Conservation (phyloP, 2,888 invertebrate species). For the Lasioglossum leucozonium region DNA sequence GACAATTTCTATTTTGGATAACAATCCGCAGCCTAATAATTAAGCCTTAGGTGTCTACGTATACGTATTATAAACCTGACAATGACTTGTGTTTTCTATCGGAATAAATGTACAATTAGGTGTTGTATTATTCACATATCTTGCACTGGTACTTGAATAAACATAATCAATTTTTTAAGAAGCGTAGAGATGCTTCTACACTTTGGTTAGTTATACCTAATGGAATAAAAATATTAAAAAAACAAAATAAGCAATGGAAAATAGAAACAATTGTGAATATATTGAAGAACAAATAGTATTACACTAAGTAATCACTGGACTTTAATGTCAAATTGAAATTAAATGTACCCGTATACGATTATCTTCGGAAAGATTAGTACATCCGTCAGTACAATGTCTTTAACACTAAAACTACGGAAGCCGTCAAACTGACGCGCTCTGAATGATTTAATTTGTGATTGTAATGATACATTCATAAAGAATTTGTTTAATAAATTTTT, state of each 20-base stretch:
- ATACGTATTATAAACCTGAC: not conserved
- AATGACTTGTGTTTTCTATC: not conserved
- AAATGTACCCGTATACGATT: not conserved
- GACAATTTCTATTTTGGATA: too few relatives aligned
- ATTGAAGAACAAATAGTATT: not conserved
- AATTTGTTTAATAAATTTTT: not conserved
- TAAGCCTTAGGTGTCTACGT: not conserved
- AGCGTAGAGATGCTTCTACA: not conserved
- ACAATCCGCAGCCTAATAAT: too few relatives aligned
- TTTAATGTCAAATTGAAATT: not conserved
- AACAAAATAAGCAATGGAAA: not conserved
- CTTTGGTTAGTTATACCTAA: too few relatives aligned
- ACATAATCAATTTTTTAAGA: not conserved
- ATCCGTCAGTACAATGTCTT: not conserved
- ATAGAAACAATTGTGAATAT: not conserved
- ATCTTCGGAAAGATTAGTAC: not conserved
- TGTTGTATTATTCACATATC: not conserved
- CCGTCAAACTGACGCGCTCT: not conserved
- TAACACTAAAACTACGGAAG: not conserved
- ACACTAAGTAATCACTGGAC: too few relatives aligned
- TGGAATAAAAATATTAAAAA: not conserved
- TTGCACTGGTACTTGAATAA: not conserved
- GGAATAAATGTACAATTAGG: not conserved
- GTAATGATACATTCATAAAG: too few relatives aligned
- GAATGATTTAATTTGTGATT: not conserved